A percentile compares a stretch with the other conserved stretches of the same genome.
Evolutionary conservation across 2,888 invertebrate species (phyloP).

Genomic region (Melieria crassipennis): DNA sequence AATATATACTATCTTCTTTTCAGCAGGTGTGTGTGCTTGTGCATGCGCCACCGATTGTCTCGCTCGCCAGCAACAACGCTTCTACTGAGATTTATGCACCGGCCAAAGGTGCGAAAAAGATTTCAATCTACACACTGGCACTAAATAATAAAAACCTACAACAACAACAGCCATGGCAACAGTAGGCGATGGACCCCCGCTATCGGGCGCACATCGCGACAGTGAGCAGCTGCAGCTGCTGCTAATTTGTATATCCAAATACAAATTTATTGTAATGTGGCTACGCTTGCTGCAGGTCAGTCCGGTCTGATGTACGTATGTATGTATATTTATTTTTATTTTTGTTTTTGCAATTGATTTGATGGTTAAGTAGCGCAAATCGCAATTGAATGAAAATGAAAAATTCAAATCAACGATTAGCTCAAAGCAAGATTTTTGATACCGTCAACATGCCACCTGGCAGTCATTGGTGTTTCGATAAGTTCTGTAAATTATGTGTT

Average conservation of each 20-base stretch:
- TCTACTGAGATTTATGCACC: conserved; percentile 41
- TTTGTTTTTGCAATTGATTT: too few relatives aligned
- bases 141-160: not conserved
- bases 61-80: conserved; percentile 2
- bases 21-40: not conserved
- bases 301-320: too few relatives aligned
- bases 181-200: conserved; percentile 2
- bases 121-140: conserved; percentile 38
- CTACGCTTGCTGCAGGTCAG: too few relatives aligned
- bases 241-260: conserved; percentile 28
- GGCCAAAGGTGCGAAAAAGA: conserved; percentile 46
- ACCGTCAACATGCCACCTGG: too few relatives aligned
- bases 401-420: too few relatives aligned
- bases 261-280: conserved; percentile 20
- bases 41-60: not conserved
- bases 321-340: too few relatives aligned
- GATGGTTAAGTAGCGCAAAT: too few relatives aligned
- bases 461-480: too few relatives aligned
- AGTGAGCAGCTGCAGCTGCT: conserved; percentile 17
- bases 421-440: too few relatives aligned
- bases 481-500: too few relatives aligned
- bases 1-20: not conserved
- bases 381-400: too few relatives aligned
- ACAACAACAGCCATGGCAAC: not conserved
- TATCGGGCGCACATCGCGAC: conserved; percentile 1